These are phyloP conservation scores for Pseudomyrmex dendroicus DNA, from an alignment of 1,140 invertebrate species.

Conservation along the genomic window DNA sequence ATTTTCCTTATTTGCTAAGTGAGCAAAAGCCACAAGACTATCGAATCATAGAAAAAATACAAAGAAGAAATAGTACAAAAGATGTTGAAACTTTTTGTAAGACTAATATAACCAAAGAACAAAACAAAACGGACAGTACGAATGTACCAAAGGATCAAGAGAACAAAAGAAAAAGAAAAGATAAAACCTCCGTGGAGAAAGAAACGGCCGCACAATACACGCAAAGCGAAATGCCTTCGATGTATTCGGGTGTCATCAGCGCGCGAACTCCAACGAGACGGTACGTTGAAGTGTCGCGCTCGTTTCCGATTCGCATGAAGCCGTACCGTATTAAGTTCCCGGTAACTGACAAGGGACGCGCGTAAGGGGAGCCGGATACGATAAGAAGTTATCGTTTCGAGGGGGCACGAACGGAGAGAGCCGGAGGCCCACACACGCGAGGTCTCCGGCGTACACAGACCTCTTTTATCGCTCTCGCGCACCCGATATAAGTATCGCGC, in stretches of 20 bases:
- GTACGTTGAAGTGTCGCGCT: conserved; percentile 38
- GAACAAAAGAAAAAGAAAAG: too few relatives aligned
- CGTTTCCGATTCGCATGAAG: conserved; percentile 43
- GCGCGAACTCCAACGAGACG: conserved; percentile 31
- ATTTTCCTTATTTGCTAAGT: too few relatives aligned
- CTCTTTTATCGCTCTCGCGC: conserved; percentile 66
- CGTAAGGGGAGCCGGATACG: conserved; percentile 81
- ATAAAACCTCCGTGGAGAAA: too few relatives aligned
- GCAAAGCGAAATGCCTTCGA: too few relatives aligned
- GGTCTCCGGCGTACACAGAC: conserved; percentile 23
- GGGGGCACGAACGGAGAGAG: conserved; percentile 64
- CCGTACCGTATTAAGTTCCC: conserved; percentile 64
- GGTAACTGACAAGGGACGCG: conserved; percentile 69
- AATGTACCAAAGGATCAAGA: too few relatives aligned
- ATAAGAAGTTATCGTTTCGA: conserved; percentile 80
- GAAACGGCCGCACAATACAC: too few relatives aligned
- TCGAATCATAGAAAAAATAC: too few relatives aligned
- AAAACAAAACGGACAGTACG: too few relatives aligned
- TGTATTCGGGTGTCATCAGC: conserved; percentile 17
- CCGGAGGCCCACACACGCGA: conserved; percentile 46
- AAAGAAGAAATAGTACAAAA: too few relatives aligned
- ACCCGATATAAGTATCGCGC: conserved; percentile 57
- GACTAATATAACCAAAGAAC: too few relatives aligned
- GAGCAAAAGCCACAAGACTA: too few relatives aligned
- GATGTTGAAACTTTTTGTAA: too few relatives aligned